phyloP scores from a whole-genome alignment of 2,888 invertebrate genomes.

The Ephialtes manifestator region DNA sequence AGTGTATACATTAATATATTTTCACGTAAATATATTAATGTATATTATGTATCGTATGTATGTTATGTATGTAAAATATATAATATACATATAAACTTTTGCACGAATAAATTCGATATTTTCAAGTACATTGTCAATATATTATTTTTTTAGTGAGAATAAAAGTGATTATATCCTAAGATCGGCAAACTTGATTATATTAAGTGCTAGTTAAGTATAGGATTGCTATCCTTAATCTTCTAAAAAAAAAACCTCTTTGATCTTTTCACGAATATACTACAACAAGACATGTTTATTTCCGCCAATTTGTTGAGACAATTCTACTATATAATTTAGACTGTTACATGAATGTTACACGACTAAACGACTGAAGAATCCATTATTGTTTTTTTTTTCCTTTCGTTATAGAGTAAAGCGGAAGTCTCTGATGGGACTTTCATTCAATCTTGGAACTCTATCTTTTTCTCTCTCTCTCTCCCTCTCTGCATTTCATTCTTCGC shows the following conservation, averaged over 20 bases:
- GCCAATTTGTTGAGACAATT: not conserved
- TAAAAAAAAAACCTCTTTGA: constrained; percentile 17
- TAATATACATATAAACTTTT: no score
- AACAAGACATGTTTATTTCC: not conserved
- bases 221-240: not conserved
- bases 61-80: no score
- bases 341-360: not conserved
- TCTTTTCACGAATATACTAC: not conserved
- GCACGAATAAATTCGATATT: no score
- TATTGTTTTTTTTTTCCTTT: constrained; percentile 33
- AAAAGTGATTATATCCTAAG: no score
- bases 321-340: constrained; percentile 32
- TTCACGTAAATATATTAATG: no score
- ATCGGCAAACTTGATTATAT: not conserved
- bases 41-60: no score
- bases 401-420: constrained; percentile 49
- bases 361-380: not conserved
- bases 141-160: no score
- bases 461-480: constrained; percentile 14
- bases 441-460: constrained; percentile 38
- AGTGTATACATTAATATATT: no score
- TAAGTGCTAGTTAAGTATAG: not conserved
- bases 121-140: no score
- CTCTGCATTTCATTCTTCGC: constrained; percentile 39
- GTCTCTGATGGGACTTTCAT: constrained; percentile 55